Percentiles rank a stretch among this genome's conserved stretches.
Conservation (phyloP, 2,113 vertebrate genomes). For the Passer domesticus region DNA sequence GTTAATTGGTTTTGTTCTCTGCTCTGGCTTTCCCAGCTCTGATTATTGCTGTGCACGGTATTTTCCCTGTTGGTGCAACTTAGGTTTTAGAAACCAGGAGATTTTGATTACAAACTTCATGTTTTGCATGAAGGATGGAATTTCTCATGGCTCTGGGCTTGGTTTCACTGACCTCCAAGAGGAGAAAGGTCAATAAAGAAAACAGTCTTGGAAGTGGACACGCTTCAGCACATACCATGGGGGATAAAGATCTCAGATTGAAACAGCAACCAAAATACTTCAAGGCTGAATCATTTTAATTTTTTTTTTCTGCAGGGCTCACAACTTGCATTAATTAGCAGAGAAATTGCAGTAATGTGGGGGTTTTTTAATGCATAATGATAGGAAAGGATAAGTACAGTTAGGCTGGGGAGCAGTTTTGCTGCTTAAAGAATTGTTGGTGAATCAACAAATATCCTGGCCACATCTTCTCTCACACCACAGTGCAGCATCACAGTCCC, state of each 20-base stretch:
- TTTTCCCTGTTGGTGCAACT: neutral
- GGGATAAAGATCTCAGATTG: neutral
- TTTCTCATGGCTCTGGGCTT: neutral
- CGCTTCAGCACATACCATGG: neutral
- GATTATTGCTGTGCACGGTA: neutral
- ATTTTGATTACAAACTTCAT: neutral
- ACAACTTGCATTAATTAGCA: neutral
- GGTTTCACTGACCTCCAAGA: neutral
- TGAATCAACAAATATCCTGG: neutral
- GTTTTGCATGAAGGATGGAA: neutral
- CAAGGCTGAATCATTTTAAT: neutral
- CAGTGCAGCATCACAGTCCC: neutral
- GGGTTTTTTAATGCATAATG: neutral
- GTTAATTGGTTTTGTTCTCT: neutral
- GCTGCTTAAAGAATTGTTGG: neutral
- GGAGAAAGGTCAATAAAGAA: conserved; percentile 11
- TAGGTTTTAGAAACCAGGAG: neutral
- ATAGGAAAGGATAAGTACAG: neutral
- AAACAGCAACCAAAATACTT: conserved; percentile 9
- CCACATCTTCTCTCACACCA: neutral
- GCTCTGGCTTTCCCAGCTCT: neutral
- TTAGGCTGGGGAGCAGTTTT: neutral
- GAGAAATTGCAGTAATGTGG: neutral
- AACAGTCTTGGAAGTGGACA: neutral
- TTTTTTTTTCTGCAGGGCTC: neutral